Conservation (phyloP, 2,797 vertebrate genomes). For the Carcharodon carcharias region DNA sequence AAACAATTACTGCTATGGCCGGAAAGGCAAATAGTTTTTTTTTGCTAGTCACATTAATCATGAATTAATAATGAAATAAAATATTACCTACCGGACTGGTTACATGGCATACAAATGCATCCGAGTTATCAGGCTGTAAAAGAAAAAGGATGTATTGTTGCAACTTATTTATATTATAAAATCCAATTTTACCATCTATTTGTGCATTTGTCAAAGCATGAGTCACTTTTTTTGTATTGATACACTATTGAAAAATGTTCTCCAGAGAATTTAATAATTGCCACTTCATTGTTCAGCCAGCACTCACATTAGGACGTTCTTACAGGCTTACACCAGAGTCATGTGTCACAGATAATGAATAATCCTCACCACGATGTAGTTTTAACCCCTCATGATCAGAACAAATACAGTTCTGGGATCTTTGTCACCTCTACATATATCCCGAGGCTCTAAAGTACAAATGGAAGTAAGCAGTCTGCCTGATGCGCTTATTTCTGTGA, state of each 20-base stretch:
- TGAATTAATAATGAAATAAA: neutral
- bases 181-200: neutral
- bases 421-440: neutral
- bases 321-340: slow-evolving; percentile 2
- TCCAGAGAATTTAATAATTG: neutral
- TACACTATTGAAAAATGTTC: neutral
- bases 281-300: neutral
- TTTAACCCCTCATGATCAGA: slow-evolving; percentile 16
- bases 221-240: neutral
- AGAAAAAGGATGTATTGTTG: slow-evolving; percentile 12
- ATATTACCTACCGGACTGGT: slow-evolving; percentile 42
- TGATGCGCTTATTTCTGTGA: neutral
- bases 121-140: slow-evolving; percentile 41
- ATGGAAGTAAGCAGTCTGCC: neutral
- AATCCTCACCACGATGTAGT: neutral
- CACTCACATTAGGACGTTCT: neutral
- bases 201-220: neutral
- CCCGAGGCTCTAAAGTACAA: slow-evolving; percentile 10
- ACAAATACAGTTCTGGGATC: neutral
- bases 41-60: neutral
- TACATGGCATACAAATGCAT: slow-evolving; percentile 44
- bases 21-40: neutral
- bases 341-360: slow-evolving; percentile 35
- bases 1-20: neutral
- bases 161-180: neutral